Percentiles rank a stretch among this genome's conserved stretches.
phyloP scores from a whole-genome alignment of 2,113 vertebrate species.

The Amazona vittata region DNA sequence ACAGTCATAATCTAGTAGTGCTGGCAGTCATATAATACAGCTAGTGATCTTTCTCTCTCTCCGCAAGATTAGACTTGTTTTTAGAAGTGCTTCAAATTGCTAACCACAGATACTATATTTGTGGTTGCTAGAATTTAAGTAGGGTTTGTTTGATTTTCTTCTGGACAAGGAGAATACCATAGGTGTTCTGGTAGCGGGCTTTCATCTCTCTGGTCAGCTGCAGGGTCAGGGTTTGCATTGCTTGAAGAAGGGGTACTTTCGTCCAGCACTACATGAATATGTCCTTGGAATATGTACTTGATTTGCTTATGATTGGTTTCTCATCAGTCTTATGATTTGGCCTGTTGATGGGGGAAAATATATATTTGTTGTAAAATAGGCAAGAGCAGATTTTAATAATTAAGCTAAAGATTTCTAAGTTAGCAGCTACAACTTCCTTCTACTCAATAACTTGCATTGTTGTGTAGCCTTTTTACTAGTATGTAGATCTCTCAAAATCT shows the following conservation, averaged over 20 bases:
- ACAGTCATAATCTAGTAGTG: neutral
- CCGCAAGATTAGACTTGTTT: neutral
- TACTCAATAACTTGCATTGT: neutral
- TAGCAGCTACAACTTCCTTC: neutral
- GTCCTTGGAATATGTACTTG: neutral
- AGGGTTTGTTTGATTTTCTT: neutral
- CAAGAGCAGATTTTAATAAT: neutral
- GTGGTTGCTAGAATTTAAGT: neutral
- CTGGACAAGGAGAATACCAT: neutral
- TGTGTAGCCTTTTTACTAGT: neutral
- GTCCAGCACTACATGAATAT: neutral
- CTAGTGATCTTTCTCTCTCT: neutral
- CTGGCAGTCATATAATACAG: neutral
- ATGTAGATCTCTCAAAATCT: neutral
- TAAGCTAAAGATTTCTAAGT: neutral
- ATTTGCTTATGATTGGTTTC: neutral
- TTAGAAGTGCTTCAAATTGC: neutral
- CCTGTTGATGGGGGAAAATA: neutral
- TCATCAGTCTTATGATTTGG: neutral
- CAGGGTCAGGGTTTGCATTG: neutral
- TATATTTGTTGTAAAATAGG: neutral
- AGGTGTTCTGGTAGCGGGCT: neutral
- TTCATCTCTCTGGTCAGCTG: neutral
- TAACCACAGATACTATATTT: fast-evolving
- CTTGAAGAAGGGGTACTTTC: neutral